phyloP scores from a whole-genome alignment of 2,888 invertebrate species.

The Oxycera nigricornis region DNA sequence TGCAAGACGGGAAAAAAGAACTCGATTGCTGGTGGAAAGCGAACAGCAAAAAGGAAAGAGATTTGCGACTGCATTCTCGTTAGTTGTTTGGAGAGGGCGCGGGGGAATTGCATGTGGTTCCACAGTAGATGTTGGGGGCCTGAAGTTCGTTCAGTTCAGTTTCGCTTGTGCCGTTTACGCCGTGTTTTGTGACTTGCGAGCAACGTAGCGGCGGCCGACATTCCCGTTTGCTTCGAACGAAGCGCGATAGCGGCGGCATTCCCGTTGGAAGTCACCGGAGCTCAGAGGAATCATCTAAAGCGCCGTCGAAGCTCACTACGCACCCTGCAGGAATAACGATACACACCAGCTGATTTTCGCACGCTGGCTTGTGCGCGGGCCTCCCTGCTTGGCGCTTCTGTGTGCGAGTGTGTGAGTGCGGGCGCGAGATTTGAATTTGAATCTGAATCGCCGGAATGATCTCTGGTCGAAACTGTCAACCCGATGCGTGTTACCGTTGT shows the following conservation, averaged over 20 bases:
- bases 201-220: not conserved
- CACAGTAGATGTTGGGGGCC: slow-evolving; percentile 44
- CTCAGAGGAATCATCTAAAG: not conserved
- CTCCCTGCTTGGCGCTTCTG: not conserved
- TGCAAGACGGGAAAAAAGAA: not conserved
- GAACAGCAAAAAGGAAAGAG: slow-evolving; percentile 2
- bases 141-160: slow-evolving; percentile 26
- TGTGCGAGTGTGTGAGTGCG: slow-evolving; percentile 6
- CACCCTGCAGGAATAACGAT: not conserved
- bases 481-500: not conserved
- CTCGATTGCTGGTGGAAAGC: not conserved
- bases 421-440: slow-evolving; percentile 18
- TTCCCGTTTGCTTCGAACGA: not conserved
- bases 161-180: slow-evolving; percentile 32
- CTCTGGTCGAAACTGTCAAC: not conserved
- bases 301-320: not conserved
- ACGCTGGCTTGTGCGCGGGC: not conserved
- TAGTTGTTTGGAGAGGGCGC: not conserved
- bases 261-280: not conserved
- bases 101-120: slow-evolving; percentile 30
- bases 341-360: not conserved
- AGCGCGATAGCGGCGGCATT: slow-evolving; percentile 23
- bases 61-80: slow-evolving; percentile 5
- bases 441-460: not conserved
- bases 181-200: slow-evolving; percentile 32